phyloP scores from a whole-genome alignment of 2,888 invertebrate species.

The Oxystoma pomonae region DNA sequence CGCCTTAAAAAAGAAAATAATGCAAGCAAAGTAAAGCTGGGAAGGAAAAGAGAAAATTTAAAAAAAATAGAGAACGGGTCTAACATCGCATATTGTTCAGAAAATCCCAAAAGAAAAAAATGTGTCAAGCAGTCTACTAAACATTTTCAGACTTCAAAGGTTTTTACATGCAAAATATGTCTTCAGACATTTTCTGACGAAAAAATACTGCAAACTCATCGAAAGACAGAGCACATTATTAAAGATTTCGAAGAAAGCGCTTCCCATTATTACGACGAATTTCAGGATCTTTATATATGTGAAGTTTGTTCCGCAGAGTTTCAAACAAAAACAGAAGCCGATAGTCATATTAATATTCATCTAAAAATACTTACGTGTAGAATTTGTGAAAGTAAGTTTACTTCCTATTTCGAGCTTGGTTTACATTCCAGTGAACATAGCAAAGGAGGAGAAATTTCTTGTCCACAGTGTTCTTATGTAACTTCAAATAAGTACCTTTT shows the following conservation, averaged over 20 bases:
- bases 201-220: conserved; percentile 29
- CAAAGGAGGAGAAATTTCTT: conserved; percentile 30
- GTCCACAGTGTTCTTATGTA: conserved; percentile 36
- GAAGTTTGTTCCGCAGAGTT: conserved; percentile 37
- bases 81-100: too few species aligned
- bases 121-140: too few species aligned
- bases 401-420: conserved; percentile 38
- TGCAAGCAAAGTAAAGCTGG: too few species aligned
- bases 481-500: conserved; percentile 34
- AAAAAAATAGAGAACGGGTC: too few species aligned
- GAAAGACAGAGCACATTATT: neutral
- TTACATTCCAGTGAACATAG: conserved; percentile 39
- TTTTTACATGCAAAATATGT: conserved; percentile 47
- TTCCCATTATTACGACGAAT: conserved; percentile 29
- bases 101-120: too few species aligned
- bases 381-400: conserved; percentile 35
- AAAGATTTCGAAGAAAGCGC: neutral
- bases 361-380: conserved; percentile 41
- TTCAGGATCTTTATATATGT: conserved; percentile 36
- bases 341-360: conserved; percentile 35
- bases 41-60: too few species aligned
- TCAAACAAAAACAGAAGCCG: conserved; percentile 34
- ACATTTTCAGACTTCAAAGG: too few species aligned
- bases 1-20: too few species aligned
- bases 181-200: conserved; percentile 42